These are phyloP conservation scores for Synergus itoensis DNA, from an alignment of 2,888 invertebrate genomes.

Conservation along the genomic window DNA sequence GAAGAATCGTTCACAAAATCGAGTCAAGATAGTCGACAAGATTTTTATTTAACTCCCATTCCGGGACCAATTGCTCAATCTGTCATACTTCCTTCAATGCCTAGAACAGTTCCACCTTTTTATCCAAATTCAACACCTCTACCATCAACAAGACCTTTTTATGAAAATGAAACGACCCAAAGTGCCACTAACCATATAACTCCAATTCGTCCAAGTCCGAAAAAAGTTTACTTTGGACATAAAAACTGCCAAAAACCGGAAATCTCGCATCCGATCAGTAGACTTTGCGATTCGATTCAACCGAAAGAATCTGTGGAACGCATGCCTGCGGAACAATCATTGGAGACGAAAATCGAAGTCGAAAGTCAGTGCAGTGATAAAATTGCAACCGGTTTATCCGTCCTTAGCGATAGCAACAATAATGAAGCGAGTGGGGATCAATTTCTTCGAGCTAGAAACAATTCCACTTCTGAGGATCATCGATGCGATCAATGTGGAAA, in stretches of 20 bases:
- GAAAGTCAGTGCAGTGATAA: constrained; percentile 48
- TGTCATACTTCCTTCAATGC: constrained; percentile 16
- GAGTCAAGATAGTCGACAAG: constrained; percentile 30
- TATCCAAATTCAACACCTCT: background rate
- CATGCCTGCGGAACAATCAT: background rate
- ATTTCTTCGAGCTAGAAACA: constrained; percentile 34
- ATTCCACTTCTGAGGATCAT: constrained; percentile 62
- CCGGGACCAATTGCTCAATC: constrained; percentile 31
- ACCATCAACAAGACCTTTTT: background rate
- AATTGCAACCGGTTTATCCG: constrained; percentile 57
- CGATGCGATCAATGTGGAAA: constrained; percentile 76
- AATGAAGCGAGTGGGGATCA: constrained; percentile 52
- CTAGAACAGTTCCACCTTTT: constrained; percentile 8
- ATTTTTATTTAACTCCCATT: constrained; percentile 27
- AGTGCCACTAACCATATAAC: constrained; percentile 42
- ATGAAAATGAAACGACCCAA: constrained; percentile 25
- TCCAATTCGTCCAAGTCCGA: constrained; percentile 49
- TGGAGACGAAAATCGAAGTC: background rate
- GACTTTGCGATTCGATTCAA: constrained; percentile 65
- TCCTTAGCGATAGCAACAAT: constrained; percentile 46
- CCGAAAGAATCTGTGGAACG: constrained; percentile 45
- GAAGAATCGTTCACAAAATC: constrained; percentile 3
- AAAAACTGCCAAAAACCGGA: constrained; percentile 54
- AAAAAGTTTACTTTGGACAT: constrained; percentile 29
- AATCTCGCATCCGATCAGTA: constrained; percentile 70